These are phyloP conservation scores for Lordiphosa clarofinis DNA, from an alignment of 1,140 invertebrate species.

Conservation along the genomic window DNA sequence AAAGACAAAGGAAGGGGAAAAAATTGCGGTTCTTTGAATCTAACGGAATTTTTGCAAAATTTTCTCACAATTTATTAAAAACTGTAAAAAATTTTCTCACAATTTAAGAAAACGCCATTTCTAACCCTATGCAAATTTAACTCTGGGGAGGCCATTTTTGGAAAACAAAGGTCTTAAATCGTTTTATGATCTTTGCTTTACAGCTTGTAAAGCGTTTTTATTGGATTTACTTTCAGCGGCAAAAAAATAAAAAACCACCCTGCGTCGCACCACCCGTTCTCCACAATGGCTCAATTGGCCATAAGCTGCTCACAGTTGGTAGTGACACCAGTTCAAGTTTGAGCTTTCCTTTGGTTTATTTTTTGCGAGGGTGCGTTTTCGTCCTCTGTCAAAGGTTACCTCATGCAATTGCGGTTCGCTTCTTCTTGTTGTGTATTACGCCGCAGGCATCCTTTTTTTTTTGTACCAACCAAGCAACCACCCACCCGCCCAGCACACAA, in stretches of 20 bases:
- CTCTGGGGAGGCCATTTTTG: slow-evolving; percentile 29
- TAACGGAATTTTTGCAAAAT: slow-evolving; percentile 67
- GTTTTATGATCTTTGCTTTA: slow-evolving; percentile 70
- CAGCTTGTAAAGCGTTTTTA: slow-evolving; percentile 78
- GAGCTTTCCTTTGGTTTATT: slow-evolving; percentile 54
- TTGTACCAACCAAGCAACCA: slow-evolving; percentile 25
- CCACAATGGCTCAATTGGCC: slow-evolving; percentile 60
- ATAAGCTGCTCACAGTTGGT: slow-evolving; percentile 74
- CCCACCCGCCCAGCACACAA: slow-evolving; percentile 32
- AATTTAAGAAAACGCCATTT: not conserved
- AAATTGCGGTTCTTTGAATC: slow-evolving; percentile 52
- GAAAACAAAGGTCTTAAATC: slow-evolving; percentile 28
- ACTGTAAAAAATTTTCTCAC: not conserved
- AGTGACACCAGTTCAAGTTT: slow-evolving; percentile 59
- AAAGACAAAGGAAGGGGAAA: slow-evolving; percentile 31
- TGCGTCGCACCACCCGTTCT: slow-evolving; percentile 7
- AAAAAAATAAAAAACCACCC: slow-evolving; percentile 16
- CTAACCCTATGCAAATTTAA: slow-evolving; percentile 9
- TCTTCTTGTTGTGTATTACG: slow-evolving; percentile 21
- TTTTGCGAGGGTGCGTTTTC: slow-evolving; percentile 23
- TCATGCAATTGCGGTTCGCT: slow-evolving; percentile 68
- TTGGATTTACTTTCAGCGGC: slow-evolving; percentile 57
- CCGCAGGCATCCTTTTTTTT: slow-evolving; percentile 57
- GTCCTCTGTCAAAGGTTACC: slow-evolving; percentile 63
- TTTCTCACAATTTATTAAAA: slow-evolving; percentile 46